Conservation (phyloP, 2,113 vertebrate species). For the Spermophilus dauricus region DNA sequence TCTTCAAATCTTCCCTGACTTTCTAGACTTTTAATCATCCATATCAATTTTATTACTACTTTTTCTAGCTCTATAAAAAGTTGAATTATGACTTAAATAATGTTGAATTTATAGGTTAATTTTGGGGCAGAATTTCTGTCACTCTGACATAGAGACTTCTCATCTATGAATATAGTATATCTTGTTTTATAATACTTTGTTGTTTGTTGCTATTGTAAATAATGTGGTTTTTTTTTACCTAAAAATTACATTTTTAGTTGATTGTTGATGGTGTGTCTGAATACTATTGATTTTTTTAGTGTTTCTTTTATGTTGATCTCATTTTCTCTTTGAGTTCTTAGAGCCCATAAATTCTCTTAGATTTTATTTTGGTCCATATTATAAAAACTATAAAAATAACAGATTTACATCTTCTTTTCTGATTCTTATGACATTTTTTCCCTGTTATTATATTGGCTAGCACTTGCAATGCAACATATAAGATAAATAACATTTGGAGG, state of each 20-base stretch:
- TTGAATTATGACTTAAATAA: constrained; percentile 1
- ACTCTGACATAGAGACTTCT: constrained; percentile 42
- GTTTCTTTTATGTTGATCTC: background rate
- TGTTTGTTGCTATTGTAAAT: constrained; percentile 18
- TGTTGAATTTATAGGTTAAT: constrained; percentile 49
- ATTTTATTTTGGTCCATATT: constrained; percentile 5
- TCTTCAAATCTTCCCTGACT: background rate
- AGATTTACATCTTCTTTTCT: constrained; percentile 17
- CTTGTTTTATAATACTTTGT: constrained; percentile 26
- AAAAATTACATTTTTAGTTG: constrained; percentile 56
- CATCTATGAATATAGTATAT: constrained; percentile 29
- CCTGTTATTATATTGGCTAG: background rate
- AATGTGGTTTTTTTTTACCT: constrained; percentile 58
- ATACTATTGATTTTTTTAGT: constrained; percentile 16
- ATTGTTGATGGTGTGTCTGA: background rate
- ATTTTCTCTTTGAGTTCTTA: constrained; percentile 50
- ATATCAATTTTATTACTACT: constrained; percentile 32
- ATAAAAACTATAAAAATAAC: constrained; percentile 44
- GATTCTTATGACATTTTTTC: background rate
- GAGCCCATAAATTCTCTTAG: constrained; percentile 7
- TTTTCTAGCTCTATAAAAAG: constrained; percentile 33
- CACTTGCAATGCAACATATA: background rate
- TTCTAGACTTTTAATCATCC: constrained; percentile 22
- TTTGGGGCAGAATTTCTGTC: constrained; percentile 27
- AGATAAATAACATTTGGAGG: background rate